phyloP scores from a whole-genome alignment of 2,797 vertebrate species.

The Remorina albescens region DNA sequence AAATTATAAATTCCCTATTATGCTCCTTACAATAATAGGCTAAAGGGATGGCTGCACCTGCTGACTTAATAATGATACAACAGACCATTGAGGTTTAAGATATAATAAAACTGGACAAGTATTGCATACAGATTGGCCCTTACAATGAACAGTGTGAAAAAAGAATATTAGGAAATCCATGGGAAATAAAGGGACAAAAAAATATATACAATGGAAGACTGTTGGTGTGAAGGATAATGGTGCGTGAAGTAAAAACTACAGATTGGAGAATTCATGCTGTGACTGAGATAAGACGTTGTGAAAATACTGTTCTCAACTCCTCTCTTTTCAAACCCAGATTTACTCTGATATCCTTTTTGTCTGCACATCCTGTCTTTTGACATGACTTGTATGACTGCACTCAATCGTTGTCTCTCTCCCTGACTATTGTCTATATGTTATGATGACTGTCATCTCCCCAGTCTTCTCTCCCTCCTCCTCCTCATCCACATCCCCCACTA shows the following conservation, averaged over 20 bases:
- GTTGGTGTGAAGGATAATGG: constrained; percentile 68
- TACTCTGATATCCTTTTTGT: constrained; percentile 76
- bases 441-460: constrained; percentile 77
- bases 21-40: constrained; percentile 18
- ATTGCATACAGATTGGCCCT: constrained; percentile 33
- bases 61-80: constrained; percentile 60
- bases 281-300: constrained; percentile 77
- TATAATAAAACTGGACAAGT: constrained; percentile 37
- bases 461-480: constrained; percentile 30
- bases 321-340: constrained; percentile 71
- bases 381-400: constrained; percentile 73
- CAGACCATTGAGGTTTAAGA: constrained; percentile 32
- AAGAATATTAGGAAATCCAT: constrained; percentile 50
- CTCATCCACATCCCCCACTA: constrained; percentile 1
- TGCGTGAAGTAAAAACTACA: constrained; percentile 65
- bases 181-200: constrained; percentile 51
- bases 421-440: constrained; percentile 79
- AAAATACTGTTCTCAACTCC: constrained; percentile 66
- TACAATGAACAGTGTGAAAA: constrained; percentile 41
- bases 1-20: constrained; percentile 34
- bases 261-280: constrained; percentile 68
- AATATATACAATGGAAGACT: constrained; percentile 56
- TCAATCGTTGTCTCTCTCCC: constrained; percentile 70
- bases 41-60: constrained; percentile 40
- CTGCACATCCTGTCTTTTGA: constrained; percentile 75